phyloP scores from a whole-genome alignment of 2,113 vertebrate species.

The Caracal caracal region DNA sequence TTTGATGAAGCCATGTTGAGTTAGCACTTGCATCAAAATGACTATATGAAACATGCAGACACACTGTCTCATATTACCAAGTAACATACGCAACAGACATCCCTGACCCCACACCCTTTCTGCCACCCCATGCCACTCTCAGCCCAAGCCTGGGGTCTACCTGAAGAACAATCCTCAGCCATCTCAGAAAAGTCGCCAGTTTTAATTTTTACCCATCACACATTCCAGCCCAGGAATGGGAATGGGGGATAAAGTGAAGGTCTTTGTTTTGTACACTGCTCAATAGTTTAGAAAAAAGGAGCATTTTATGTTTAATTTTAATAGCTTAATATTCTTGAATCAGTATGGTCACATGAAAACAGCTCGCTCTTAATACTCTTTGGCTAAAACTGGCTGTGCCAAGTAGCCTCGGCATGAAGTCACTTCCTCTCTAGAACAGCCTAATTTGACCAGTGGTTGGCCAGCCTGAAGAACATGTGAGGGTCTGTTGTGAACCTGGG shows the following conservation, averaged over 20 bases:
- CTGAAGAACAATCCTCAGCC: not conserved
- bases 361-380: not conserved
- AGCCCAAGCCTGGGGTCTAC: not conserved
- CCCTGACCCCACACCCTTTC: not conserved
- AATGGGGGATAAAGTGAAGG: not conserved
- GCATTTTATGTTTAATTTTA: not conserved
- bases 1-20: not conserved
- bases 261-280: not conserved
- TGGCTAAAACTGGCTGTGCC: not conserved
- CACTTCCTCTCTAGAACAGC: not conserved
- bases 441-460: not conserved
- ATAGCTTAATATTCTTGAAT: not conserved
- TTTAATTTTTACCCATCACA: not conserved
- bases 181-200: not conserved
- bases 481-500: not conserved
- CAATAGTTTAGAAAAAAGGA: slow-evolving; percentile 11
- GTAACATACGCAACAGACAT: not conserved
- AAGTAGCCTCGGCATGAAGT: not conserved
- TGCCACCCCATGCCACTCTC: not conserved
- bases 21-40: not conserved
- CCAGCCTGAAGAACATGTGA: not conserved
- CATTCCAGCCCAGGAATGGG: not conserved
- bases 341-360: not conserved
- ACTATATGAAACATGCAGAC: not conserved
- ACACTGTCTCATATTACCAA: not conserved